Evolutionary conservation across 1,140 invertebrate genomes (phyloP).

Genomic region (Geopemphigus sp.): DNA sequence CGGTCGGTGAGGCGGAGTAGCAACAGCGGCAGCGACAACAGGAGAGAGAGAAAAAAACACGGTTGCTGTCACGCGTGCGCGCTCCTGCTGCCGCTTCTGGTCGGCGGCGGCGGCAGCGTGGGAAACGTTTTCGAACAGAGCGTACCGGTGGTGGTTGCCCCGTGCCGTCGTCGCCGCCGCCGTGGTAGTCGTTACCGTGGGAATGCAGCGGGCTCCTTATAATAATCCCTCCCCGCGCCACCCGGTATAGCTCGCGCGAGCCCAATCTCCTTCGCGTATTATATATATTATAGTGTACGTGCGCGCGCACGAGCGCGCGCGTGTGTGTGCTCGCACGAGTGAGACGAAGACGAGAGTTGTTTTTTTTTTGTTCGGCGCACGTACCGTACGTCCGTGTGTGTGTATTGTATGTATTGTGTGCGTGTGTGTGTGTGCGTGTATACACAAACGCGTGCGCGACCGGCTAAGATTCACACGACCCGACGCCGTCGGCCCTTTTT

Average conservation of each 20-base stretch:
- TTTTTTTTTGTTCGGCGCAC: slow-evolving; percentile 38
- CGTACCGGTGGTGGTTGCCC: slow-evolving; percentile 29
- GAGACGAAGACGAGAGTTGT: slow-evolving; percentile 46
- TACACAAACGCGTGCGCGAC: slow-evolving; percentile 32
- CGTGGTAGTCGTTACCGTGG: slow-evolving; percentile 41
- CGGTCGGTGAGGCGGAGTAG: neutral
- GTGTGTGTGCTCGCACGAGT: slow-evolving; percentile 14
- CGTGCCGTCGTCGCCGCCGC: neutral
- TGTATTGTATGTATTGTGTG: neutral
- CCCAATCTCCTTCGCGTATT: slow-evolving; percentile 43
- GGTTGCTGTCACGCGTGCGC: slow-evolving; percentile 3
- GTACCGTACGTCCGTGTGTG: neutral
- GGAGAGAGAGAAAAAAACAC: slow-evolving; percentile 24
- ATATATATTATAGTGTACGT: neutral
- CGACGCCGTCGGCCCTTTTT: slow-evolving; percentile 16
- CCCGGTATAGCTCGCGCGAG: slow-evolving; percentile 1
- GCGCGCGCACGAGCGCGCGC: neutral
- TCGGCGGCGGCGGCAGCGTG: slow-evolving; percentile 24
- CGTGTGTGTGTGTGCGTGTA: neutral
- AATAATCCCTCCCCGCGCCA: neutral
- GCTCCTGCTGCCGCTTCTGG: slow-evolving; percentile 10
- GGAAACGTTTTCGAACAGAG: slow-evolving; percentile 27
- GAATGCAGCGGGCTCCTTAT: slow-evolving; percentile 46
- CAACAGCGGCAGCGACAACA: no score
- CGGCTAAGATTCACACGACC: slow-evolving; percentile 29